Percentiles rank a stretch among this genome's conserved stretches.
Conservation (phyloP, 2,113 vertebrate genomes). For the Tragelaphus imberbis region DNA sequence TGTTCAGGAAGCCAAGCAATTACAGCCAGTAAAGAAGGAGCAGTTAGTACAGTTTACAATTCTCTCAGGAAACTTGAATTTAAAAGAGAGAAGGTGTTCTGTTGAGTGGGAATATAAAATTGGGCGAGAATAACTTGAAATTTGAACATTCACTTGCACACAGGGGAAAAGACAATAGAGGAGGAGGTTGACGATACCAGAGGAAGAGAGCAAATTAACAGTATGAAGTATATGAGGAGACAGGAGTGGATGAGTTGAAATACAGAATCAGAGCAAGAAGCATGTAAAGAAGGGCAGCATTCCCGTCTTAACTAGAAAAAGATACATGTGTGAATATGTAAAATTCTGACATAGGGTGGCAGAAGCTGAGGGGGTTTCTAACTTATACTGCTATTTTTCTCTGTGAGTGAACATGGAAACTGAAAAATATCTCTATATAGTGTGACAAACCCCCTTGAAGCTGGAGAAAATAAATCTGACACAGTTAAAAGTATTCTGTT, state of each 20-base stretch:
- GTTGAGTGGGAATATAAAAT: not conserved
- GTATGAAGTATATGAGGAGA: not conserved
- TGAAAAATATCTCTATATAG: not conserved
- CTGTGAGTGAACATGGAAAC: not conserved
- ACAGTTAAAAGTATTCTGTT: not conserved
- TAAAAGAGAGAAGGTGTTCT: not conserved
- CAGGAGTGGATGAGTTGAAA: rapidly evolving
- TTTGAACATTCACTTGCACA: no score
- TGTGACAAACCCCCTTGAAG: not conserved
- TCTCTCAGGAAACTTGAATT: not conserved
- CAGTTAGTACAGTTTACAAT: not conserved
- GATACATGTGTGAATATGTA: rapidly evolving
- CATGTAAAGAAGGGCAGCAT: not conserved
- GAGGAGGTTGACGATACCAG: not conserved
- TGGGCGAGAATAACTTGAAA: not conserved
- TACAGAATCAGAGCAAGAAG: not conserved
- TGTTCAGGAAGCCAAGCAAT: not conserved
- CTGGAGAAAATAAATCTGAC: not conserved
- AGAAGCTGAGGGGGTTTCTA: not conserved
- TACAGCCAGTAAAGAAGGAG: not conserved
- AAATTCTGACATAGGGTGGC: not conserved
- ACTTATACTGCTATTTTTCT: not conserved
- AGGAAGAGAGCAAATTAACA: not conserved
- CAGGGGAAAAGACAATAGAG: not conserved
- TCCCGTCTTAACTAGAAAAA: not conserved